Percentiles rank a stretch among this genome's conserved stretches.
These are phyloP conservation scores for Penaeus japonicus DNA, from an alignment of 1,140 invertebrate genomes.

Conservation along the genomic window DNA sequence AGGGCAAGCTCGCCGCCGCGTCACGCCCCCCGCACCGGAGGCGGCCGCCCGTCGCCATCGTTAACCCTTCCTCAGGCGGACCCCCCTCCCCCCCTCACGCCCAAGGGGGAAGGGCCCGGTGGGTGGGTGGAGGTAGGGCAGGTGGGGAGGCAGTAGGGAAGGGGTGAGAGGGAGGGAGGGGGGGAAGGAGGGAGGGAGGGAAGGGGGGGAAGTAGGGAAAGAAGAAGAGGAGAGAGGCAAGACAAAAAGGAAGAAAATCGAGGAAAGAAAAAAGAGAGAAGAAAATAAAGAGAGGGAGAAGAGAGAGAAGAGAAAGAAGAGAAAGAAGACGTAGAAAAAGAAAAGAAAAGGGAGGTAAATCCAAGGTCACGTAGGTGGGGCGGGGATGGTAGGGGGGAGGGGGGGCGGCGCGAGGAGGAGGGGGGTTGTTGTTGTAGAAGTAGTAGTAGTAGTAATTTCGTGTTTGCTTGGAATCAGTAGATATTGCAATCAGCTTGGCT, in stretches of 20 bases:
- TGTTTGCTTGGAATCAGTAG: too few species aligned
- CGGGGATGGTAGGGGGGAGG: neutral
- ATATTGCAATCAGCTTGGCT: too few species aligned
- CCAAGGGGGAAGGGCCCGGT: neutral
- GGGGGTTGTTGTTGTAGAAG: neutral
- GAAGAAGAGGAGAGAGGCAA: neutral
- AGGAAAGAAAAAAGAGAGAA: neutral
- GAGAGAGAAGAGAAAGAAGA: neutral
- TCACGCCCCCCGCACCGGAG: slow-evolving; percentile 45
- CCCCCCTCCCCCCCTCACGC: neutral
- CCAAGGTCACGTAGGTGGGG: neutral
- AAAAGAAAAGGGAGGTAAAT: neutral
- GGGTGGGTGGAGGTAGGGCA: neutral
- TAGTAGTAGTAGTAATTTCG: too few species aligned
- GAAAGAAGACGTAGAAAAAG: too few species aligned
- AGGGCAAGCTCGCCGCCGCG: slow-evolving; percentile 28
- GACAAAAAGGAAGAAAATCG: neutral
- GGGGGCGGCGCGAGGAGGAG: neutral
- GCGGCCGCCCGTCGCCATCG: slow-evolving; percentile 47
- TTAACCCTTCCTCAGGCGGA: neutral
- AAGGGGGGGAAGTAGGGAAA: neutral
- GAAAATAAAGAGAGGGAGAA: neutral
- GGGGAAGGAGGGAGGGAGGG: neutral
- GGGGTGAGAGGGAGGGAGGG: too few species aligned
- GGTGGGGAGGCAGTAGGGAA: neutral